Percentiles rank a stretch among this genome's conserved stretches.
These are phyloP conservation scores for Patiria miniata DNA, from an alignment of 35 echinoderm and acorn worm species.

Conservation along the genomic window DNA sequence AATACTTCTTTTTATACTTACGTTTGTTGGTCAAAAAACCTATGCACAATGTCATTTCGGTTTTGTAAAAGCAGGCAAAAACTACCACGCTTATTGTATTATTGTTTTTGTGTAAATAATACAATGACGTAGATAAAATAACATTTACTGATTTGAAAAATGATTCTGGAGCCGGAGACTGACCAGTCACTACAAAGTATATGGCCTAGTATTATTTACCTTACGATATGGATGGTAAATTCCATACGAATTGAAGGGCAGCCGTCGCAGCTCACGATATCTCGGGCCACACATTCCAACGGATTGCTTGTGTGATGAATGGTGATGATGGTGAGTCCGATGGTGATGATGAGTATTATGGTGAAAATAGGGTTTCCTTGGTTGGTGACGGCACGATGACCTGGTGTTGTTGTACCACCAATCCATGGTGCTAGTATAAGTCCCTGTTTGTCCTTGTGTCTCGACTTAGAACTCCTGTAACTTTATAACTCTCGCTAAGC, in stretches of 20 bases:
- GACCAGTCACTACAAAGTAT: too few species aligned
- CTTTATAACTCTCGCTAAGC: not conserved
- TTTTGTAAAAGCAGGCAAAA: too few species aligned
- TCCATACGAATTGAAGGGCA: conserved; percentile 36
- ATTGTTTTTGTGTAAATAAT: too few species aligned
- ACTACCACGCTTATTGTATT: too few species aligned
- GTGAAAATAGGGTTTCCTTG: conserved; percentile 20
- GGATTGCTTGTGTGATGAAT: conserved; percentile 16
- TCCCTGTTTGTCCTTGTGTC: not conserved
- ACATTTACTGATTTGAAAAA: too few species aligned
- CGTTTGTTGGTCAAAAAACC: too few species aligned
- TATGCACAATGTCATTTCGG: too few species aligned
- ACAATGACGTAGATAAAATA: too few species aligned
- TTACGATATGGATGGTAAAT: conserved; percentile 46
- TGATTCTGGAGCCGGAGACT: too few species aligned
- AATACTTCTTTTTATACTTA: too few species aligned
- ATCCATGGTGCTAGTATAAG: conserved; percentile 18
- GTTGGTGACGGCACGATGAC: conserved; percentile 1
- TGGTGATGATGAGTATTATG: conserved; percentile 28
- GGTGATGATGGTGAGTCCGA: conserved; percentile 24
- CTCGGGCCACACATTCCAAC: conserved; percentile 26
- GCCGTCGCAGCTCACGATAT: conserved; percentile 46
- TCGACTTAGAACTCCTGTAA: not conserved
- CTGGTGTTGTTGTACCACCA: conserved; percentile 15
- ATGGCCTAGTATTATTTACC: conserved; percentile 17